Evolutionary conservation across 2,888 invertebrate species (phyloP), one percentile per base, ranked within the genome.

Genomic region (Sthenelais limicola): DNA sequence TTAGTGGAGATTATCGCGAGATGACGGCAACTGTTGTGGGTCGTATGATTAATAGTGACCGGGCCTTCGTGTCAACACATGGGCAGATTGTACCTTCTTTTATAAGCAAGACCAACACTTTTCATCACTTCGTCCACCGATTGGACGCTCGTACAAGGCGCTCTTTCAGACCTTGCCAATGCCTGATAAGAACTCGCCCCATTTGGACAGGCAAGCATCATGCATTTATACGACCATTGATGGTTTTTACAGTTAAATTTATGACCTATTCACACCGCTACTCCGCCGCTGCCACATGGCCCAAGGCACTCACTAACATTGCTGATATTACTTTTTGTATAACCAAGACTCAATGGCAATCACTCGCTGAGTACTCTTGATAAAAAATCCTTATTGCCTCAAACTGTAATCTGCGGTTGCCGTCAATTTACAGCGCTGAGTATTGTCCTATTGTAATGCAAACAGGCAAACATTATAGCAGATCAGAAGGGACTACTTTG

Each of bases 171-270:
- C 62, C 43, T 62, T 35, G 62, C 38, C 24, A 21, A 24, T 24
- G 12, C 24, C 35, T 9, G 62, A 62, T 62, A 62, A 62, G 62
- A 43, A 56, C 38, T 21, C 24, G 52, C 15, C 26, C 62, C 43
- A 62, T 38, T 62, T 38, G 38, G 38, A 33, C 62, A 24, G 24
- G 24, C 26, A 21, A 35, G 28, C 62, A 62, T 62, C 62, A 62
- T 62, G 62, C 62, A 62, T 62, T 62, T 62, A 62, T 62, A 62
- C 43, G 38, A 62, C 62, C 62, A 62, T 38, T 62, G 62, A 62
- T 62, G 62, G n/a, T 38, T 62, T n/a, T 43, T 38, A 12, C 24
- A 21, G 38, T 62, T 62, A 38, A 62, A 62, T 62, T 62, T 62
- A 62, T 43, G 43, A 9, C 15, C 12, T 43, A 12, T 15, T 12